A percentile compares a stretch with the other conserved stretches of the same genome.
These are phyloP conservation scores for Scylla paramamosain DNA, from an alignment of 1,140 invertebrate species.

Conservation along the genomic window DNA sequence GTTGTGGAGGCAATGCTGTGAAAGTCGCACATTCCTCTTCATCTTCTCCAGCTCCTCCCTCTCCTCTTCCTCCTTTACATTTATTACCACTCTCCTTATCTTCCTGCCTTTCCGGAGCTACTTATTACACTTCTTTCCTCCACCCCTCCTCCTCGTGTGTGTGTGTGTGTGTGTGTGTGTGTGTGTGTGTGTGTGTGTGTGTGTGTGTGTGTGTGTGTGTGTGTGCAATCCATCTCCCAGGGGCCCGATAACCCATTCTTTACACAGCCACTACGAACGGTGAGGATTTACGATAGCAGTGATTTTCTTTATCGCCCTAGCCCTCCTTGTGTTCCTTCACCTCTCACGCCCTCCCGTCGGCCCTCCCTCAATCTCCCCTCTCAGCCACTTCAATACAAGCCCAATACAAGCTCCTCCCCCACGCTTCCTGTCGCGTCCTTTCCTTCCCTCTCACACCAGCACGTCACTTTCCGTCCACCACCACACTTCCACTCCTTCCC, in stretches of 20 bases:
- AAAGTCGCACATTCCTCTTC: neutral
- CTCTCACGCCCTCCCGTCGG: neutral
- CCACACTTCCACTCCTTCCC: too few relatives aligned
- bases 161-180: slow-evolving; percentile 40
- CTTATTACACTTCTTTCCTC: neutral
- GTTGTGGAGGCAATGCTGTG: neutral
- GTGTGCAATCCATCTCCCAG: slow-evolving; percentile 22
- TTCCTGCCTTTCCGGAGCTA: neutral
- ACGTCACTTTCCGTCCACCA: too few relatives aligned
- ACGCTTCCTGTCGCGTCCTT: too few relatives aligned
- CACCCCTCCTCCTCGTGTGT: neutral
- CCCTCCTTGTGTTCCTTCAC: slow-evolving; percentile 1
- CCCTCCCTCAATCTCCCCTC: neutral
- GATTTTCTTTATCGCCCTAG: slow-evolving; percentile 25
- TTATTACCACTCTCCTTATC: neutral
- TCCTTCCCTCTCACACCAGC: too few relatives aligned
- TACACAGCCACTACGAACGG: neutral
- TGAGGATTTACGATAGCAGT: neutral
- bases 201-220: slow-evolving; percentile 28
- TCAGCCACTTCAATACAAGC: neutral
- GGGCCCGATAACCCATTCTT: slow-evolving; percentile 43
- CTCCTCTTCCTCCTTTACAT: neutral
- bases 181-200: slow-evolving; percentile 42
- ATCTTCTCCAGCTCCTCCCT: neutral
- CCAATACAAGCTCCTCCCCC: neutral